Base-by-base conservation (phyloP, 2,113 vertebrate genomes). In the rabbit (Oryctolagus cuniculus) region DNA sequence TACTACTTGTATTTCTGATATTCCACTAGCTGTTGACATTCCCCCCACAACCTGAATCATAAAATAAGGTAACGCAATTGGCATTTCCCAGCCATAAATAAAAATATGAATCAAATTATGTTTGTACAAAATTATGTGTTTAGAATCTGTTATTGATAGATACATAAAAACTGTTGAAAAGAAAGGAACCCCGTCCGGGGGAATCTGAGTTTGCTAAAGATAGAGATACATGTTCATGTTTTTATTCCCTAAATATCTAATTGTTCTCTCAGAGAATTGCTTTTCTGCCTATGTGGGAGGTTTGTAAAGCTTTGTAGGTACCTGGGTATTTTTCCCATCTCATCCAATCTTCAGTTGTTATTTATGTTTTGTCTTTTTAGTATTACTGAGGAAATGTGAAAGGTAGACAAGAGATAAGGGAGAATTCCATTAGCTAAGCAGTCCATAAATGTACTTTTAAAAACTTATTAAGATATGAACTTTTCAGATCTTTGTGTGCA, bases 221-320 rank as follows among this genome's bases (percentile, higher is more conserved):
- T n/a, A 90, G 38, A 66, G 49, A 85, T 80, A 87, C 17, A 44
- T 44, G 7, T 7, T 44, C 13, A 29, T 61, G 38, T 53, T 80
- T 81, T 73, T 29, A 6, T 80, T 66, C 94, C 88, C 36, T 88
- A 90, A 90, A 66, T 70, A 95, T 80, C 58, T 95, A 74, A 29
- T 38, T 2, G 27, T 89, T 10, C 29, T 73, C 73, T 75, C 53
- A 53, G 34, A 34, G 7, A n/a, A 12, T 67, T 8, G 58, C 13
- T 69, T 49, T 91, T 80, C 66, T 83, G 27, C 36, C 73, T 73
- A 21, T 58, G 27, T 70, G 11, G 6, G 51, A 78, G 21, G 22
- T 29, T n/a, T 36, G 19, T 29, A 55, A 91, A 79, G 25, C 22
- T 92, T 51, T 72, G 29, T 34, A 74, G 25, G 36, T 72, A 61